A percentile compares a stretch with the other conserved stretches of the same genome.
Evolutionary conservation across 2,888 invertebrate species (phyloP).

Genomic region (Dichetophora obliterata): DNA sequence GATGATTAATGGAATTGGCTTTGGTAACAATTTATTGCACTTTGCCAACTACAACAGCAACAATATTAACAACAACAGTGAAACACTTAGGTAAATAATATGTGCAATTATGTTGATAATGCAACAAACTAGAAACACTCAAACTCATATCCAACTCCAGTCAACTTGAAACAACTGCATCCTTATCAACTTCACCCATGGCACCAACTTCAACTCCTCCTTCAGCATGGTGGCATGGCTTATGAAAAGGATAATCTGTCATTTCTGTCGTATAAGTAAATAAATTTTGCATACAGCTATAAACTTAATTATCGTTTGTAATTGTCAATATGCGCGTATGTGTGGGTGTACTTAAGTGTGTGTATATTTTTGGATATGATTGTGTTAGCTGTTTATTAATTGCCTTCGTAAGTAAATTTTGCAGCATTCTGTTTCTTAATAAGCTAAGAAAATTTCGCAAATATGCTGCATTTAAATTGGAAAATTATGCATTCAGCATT

Average conservation of each 20-base stretch:
- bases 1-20: slow-evolving; percentile 54
- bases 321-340: slow-evolving; percentile 51
- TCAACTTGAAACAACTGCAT: neutral
- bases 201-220: neutral
- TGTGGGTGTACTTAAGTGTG: neutral
- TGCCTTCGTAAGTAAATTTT: slow-evolving; percentile 25
- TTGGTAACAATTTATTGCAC: slow-evolving; percentile 45
- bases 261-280: slow-evolving; percentile 54
- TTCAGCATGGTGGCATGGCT: neutral
- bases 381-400: slow-evolving; percentile 31
- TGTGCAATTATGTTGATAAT: slow-evolving; percentile 52
- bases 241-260: slow-evolving; percentile 51
- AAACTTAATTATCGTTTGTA: slow-evolving; percentile 67
- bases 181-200: neutral
- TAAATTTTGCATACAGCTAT: slow-evolving; percentile 59
- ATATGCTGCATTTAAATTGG: slow-evolving; percentile 30
- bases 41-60: slow-evolving; percentile 35
- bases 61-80: slow-evolving; percentile 9
- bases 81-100: slow-evolving; percentile 51
- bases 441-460: slow-evolving; percentile 7
- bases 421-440: neutral
- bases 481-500: slow-evolving; percentile 34
- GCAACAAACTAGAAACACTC: slow-evolving; percentile 38
- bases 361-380: neutral
- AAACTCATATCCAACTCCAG: slow-evolving; percentile 1